Base-by-base conservation (phyloP, 2,888 invertebrate species). In the Troides aeacus region DNA sequence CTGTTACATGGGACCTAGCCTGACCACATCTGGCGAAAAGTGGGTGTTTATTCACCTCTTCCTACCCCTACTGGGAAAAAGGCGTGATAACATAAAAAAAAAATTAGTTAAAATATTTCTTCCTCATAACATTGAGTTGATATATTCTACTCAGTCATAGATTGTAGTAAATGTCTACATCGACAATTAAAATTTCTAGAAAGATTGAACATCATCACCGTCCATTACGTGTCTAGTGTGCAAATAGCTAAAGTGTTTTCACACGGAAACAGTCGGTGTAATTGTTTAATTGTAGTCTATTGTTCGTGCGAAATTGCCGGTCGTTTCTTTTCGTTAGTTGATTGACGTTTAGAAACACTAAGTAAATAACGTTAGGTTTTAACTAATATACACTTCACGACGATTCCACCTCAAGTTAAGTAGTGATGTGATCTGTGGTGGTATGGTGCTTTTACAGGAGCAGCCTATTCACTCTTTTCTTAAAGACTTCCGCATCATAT, bases 191-290 rank as follows among this genome's bases (percentile, higher is more conserved):
- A 57, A 59, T 39, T 2, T 59, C 17, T 36, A 15, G 39, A 60
- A 30, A 66, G 60, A 42, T 66, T 66, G 66, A 46, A 15, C 30
- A 53, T 30, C 30, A 53, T 30, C 66, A 23, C 53, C 53, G 65
- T 21, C 12, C 23, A 59, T 56, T 17, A 39, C 36, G 36, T 61
- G 53, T 64, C 69, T 64, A 61, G 69, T 69, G 53, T 18, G 36
- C 64, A 64, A 61, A 64, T 61, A 61, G 53, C 39, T 64, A 56
- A 69, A 69, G 24, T 53, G 60, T 69, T 64, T 68, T 69, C 64
- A 64, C 69, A 69, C 69, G 69, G 69, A 69, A 69, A 64, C 69
- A n/a, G 56, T 24, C 10, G 24, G 39, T 56, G 21, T 61, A 69
- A 69, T 69, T 64, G 64, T 69, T 69, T 69, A 56, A 69, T 69